Evolutionary conservation across 2,888 invertebrate species (phyloP).

Genomic region (Apeira syringaria): DNA sequence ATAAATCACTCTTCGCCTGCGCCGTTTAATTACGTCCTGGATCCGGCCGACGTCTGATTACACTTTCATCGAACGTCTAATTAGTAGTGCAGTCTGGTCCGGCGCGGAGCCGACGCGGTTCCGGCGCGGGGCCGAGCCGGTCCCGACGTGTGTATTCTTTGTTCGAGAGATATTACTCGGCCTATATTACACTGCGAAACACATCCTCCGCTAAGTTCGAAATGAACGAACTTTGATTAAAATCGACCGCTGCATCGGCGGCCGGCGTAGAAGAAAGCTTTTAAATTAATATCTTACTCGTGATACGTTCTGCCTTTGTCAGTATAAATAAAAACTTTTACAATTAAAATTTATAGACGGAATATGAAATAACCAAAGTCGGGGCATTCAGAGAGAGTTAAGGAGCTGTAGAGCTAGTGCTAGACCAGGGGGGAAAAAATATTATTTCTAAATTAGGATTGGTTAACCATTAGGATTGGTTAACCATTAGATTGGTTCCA

Average conservation of each 20-base stretch:
- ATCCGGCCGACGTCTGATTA: slow-evolving; percentile 81
- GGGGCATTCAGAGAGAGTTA: too few relatives aligned
- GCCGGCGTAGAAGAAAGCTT: slow-evolving; percentile 30
- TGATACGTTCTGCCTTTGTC: slow-evolving; percentile 6
- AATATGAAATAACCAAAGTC: too few relatives aligned
- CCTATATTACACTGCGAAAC: slow-evolving; percentile 63
- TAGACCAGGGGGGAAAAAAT: too few relatives aligned
- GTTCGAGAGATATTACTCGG: slow-evolving; percentile 70
- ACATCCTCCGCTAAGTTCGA: slow-evolving; percentile 63
- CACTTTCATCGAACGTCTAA: slow-evolving; percentile 84
- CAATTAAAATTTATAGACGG: too few relatives aligned
- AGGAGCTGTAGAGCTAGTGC: too few relatives aligned
- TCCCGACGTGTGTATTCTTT: slow-evolving; percentile 73
- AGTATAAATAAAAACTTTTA: too few relatives aligned
- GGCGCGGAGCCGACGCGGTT: slow-evolving; percentile 15
- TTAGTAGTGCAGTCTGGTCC: slow-evolving; percentile 75
- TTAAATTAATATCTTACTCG: slow-evolving; percentile 23
- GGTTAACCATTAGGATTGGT: too few relatives aligned
- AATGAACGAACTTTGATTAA: slow-evolving; percentile 77
- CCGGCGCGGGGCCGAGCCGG: slow-evolving; percentile 23
- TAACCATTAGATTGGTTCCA: too few relatives aligned
- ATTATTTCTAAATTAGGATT: too few relatives aligned
- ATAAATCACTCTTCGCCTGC: slow-evolving; percentile 83
- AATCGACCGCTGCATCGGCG: slow-evolving; percentile 56
- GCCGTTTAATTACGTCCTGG: slow-evolving; percentile 82